phyloP scores from a whole-genome alignment of 2,113 vertebrate genomes.

The Notechis scutatus region DNA sequence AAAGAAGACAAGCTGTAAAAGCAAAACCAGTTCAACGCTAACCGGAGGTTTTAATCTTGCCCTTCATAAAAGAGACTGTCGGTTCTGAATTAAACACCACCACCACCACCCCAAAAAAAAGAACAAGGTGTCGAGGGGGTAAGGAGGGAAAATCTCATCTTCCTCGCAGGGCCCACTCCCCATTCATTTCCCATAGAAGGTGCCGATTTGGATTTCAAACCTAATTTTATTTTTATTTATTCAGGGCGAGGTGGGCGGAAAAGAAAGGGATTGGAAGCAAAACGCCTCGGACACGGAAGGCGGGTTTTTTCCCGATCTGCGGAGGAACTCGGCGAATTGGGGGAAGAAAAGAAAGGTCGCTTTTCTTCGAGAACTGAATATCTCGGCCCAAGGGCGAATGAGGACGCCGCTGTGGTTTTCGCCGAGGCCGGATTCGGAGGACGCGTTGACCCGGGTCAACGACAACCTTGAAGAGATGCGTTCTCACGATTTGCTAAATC shows the following conservation, averaged over 20 bases:
- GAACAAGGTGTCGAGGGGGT: not conserved
- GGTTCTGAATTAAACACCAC: not conserved
- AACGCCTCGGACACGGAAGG: not conserved
- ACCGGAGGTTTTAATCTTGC: not conserved
- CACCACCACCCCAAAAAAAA: too few species aligned
- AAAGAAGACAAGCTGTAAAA: accelerated
- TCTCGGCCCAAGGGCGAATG: not conserved
- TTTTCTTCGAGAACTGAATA: not conserved
- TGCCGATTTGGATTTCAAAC: not conserved
- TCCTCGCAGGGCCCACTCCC: not conserved
- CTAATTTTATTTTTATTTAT: not conserved
- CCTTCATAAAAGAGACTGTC: not conserved
- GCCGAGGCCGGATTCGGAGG: not conserved
- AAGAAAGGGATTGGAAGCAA: not conserved
- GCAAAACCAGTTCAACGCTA: not conserved
- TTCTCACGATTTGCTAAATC: not conserved
- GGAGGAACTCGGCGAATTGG: not conserved
- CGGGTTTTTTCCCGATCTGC: not conserved
- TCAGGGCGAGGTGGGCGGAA: too few species aligned
- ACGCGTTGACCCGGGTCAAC: not conserved
- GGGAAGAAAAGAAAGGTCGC: accelerated
- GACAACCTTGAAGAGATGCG: not conserved
- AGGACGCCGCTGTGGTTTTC: not conserved
- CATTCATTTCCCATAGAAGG: not conserved
- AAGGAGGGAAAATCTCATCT: not conserved